Conservation (phyloP, 2,797 vertebrate species). For the Pangasius mekongensis region DNA sequence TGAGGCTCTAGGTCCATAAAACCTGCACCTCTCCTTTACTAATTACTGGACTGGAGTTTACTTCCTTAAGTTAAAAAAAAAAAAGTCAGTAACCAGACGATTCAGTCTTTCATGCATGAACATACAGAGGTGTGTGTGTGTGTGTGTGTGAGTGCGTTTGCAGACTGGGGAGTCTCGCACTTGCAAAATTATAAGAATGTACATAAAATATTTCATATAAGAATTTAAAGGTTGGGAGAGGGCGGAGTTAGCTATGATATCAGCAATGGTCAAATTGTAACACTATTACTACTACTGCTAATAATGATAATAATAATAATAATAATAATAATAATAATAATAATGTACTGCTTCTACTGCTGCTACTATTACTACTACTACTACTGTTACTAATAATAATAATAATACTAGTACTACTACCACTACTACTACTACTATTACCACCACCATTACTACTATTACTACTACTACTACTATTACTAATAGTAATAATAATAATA, state of each 20-base stretch:
- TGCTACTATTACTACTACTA: neutral
- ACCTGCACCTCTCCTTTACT: constrained; percentile 33
- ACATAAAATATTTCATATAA: neutral
- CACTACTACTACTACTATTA: too few species aligned
- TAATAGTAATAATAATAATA: too few species aligned
- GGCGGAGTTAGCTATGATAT: neutral
- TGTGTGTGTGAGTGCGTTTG: neutral
- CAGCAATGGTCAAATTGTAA: neutral
- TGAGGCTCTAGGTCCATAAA: constrained; percentile 57
- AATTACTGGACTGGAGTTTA: constrained; percentile 25
- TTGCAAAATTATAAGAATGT: neutral
- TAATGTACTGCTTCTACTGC: too few species aligned
- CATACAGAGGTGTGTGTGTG: neutral
- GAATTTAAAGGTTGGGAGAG: neutral
- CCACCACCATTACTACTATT: too few species aligned
- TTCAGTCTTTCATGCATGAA: neutral
- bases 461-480: too few species aligned
- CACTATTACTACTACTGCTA: neutral
- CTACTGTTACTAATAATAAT: neutral
- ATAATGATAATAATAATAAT: neutral
- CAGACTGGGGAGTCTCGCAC: neutral
- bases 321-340: neutral
- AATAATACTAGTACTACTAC: neutral
- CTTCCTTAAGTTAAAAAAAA: constrained; percentile 5
- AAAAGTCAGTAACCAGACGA: neutral